phyloP scores from a whole-genome alignment of 2,888 invertebrate genomes.

The Hylaea fasciaria region DNA sequence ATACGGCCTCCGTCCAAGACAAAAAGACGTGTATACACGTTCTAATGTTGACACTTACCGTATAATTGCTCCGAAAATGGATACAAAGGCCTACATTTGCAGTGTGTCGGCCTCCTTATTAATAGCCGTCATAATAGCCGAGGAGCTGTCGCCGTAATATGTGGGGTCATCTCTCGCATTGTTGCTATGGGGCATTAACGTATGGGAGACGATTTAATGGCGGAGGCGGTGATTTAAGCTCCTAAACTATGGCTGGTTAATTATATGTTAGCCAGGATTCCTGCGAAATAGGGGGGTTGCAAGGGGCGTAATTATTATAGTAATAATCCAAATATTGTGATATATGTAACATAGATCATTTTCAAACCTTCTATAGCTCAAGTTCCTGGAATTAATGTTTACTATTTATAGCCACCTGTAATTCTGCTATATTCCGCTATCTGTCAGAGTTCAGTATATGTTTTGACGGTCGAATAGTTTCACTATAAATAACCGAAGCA shows the following conservation, averaged over 20 bases:
- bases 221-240: slow-evolving; percentile 27
- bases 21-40: not conserved
- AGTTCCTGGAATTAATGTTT: too few relatives aligned
- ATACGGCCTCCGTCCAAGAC: not conserved
- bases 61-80: slow-evolving; percentile 24
- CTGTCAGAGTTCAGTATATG: too few relatives aligned
- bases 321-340: not conserved
- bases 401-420: too few relatives aligned
- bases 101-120: slow-evolving; percentile 29
- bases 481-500: too few relatives aligned
- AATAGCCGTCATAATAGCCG: slow-evolving; percentile 38
- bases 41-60: slow-evolving; percentile 1
- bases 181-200: slow-evolving; percentile 31
- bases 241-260: slow-evolving; percentile 26
- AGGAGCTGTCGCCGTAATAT: slow-evolving; percentile 33
- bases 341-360: not conserved
- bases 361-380: too few relatives aligned
- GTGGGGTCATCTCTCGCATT: slow-evolving; percentile 33
- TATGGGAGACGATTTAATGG: slow-evolving; percentile 31
- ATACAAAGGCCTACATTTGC: slow-evolving; percentile 18
- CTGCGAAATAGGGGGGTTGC: slow-evolving; percentile 8
- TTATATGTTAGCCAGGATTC: slow-evolving; percentile 27
- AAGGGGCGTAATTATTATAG: not conserved
- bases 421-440: too few relatives aligned
- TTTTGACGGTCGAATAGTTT: too few relatives aligned